These are phyloP conservation scores for Cladopsammia gracilis DNA, from an alignment of 64 coral and sea anemone species.

Conservation along the genomic window DNA sequence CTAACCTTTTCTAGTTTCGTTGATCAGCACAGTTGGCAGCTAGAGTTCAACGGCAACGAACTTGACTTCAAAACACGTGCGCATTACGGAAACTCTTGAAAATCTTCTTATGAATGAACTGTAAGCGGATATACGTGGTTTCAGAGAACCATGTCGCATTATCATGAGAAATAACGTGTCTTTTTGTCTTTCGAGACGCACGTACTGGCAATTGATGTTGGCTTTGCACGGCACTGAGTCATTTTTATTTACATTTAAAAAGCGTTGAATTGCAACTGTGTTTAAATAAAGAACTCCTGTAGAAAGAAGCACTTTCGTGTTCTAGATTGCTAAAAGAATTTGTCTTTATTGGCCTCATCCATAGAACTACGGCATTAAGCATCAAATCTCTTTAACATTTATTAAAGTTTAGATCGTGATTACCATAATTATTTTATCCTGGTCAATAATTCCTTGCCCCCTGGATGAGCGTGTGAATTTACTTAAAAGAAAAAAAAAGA, in stretches of 20 bases:
- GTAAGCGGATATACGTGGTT: conserved; percentile 9
- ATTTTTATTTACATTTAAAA: conserved; percentile 1
- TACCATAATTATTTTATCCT: neutral
- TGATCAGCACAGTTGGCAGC: neutral
- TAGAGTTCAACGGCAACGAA: neutral
- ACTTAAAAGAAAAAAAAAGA: neutral
- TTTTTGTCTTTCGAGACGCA: neutral
- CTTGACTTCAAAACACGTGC: neutral
- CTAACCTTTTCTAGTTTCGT: neutral
- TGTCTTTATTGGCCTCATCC: neutral
- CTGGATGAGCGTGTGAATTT: neutral
- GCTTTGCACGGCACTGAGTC: neutral
- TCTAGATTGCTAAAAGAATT: neutral
- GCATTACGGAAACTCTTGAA: neutral
- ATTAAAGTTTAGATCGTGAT: neutral
- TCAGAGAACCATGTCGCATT: neutral
- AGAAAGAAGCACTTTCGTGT: neutral
- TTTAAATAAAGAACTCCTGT: neutral
- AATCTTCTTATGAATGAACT: conserved; percentile 9
- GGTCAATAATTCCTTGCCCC: neutral
- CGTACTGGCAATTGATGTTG: neutral
- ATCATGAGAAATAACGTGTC: neutral
- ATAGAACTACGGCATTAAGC: neutral
- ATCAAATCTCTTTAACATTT: neutral
- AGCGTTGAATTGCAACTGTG: neutral